These are phyloP conservation scores for Ferdinandea cuprea DNA, from an alignment of 2,888 invertebrate species.

Conservation along the genomic window DNA sequence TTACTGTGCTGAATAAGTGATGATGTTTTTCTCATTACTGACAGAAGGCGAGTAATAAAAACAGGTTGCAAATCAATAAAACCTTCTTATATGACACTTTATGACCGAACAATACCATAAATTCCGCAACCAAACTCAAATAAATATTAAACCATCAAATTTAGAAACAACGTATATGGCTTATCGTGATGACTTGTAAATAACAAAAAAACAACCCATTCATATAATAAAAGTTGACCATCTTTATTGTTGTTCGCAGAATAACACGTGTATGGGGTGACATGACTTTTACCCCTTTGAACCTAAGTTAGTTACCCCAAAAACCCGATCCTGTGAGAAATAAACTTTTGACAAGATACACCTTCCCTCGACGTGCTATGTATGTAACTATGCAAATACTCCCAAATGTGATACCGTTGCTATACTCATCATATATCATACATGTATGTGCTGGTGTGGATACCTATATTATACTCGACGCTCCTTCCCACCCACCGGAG, in stretches of 20 bases:
- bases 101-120: constrained; percentile 10
- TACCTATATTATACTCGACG: too few relatives aligned
- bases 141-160: constrained; percentile 12
- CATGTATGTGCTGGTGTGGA: too few relatives aligned
- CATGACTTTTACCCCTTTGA: too few relatives aligned
- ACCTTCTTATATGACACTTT: not conserved
- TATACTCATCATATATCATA: not conserved
- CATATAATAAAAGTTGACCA: not conserved
- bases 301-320: not conserved
- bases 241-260: not conserved
- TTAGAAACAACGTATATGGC: not conserved
- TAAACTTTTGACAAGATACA: not conserved
- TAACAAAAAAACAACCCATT: too few relatives aligned
- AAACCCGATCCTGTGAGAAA: not conserved
- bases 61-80: constrained; percentile 14
- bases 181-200: not conserved
- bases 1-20: constrained; percentile 18
- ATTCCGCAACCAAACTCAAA: not conserved
- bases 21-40: constrained; percentile 10
- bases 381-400: not conserved
- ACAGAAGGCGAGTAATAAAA: not conserved
- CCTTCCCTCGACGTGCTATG: not conserved
- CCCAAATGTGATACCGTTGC: constrained; percentile 6
- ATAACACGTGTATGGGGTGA: not conserved
- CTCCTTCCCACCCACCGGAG: not conserved